Evolutionary conservation across 2,797 vertebrate species (phyloP).

Genomic region (Typhlichthys subterraneus): DNA sequence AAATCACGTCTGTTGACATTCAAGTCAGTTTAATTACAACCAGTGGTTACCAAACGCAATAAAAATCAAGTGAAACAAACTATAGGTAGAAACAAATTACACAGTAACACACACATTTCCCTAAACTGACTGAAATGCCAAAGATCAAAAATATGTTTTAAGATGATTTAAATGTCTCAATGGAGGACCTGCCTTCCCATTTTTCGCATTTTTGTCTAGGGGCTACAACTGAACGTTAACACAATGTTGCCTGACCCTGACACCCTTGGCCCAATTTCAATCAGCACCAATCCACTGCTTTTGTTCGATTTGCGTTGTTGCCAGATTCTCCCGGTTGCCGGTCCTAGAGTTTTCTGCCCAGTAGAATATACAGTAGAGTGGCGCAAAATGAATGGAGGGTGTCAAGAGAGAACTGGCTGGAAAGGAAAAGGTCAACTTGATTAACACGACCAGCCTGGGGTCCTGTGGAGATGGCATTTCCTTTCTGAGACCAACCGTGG

Average conservation of each 20-base stretch:
- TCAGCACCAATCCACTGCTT: too few species aligned
- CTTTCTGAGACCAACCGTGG: not conserved
- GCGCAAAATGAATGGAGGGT: not conserved
- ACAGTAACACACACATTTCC: too few species aligned
- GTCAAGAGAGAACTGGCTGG: not conserved
- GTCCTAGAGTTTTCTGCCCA: not conserved
- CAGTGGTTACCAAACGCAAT: not conserved
- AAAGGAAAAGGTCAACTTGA: constrained; percentile 2
- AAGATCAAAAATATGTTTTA: too few species aligned
- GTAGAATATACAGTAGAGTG: not conserved
- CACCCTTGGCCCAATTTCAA: too few species aligned
- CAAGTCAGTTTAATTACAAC: not conserved
- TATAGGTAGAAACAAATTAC: too few species aligned
- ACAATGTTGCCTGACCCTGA: too few species aligned
- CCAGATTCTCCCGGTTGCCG: not conserved
- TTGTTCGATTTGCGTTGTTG: constrained; percentile 2
- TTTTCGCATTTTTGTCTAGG: too few species aligned
- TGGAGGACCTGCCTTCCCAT: too few species aligned
- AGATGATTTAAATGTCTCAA: too few species aligned
- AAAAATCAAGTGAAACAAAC: too few species aligned
- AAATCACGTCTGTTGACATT: constrained; percentile 11
- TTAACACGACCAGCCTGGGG: not conserved
- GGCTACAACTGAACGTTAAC: too few species aligned
- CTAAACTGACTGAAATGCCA: too few species aligned
- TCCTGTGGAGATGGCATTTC: not conserved